phyloP scores from a whole-genome alignment of 2,888 invertebrate genomes.

The Eupithecia insigniata region DNA sequence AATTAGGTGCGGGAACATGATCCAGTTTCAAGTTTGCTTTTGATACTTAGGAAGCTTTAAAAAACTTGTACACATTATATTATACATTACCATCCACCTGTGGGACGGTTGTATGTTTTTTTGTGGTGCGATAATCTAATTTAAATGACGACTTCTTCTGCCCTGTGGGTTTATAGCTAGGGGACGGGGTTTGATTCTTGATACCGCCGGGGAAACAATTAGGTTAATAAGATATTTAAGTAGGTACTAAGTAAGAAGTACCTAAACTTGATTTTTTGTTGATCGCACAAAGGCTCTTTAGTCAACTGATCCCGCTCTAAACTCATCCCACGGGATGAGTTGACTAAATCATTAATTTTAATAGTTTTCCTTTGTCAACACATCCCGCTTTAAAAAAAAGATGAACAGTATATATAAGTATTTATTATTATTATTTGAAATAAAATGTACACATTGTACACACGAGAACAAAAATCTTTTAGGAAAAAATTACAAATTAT shows the following conservation, averaged over 20 bases:
- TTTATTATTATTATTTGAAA: too few species aligned
- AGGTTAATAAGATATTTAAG: neutral
- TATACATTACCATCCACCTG: slow-evolving; percentile 38
- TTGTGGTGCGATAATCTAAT: slow-evolving; percentile 39
- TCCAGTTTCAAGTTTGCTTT: slow-evolving; percentile 46
- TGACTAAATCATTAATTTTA: too few species aligned
- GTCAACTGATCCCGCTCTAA: too few species aligned
- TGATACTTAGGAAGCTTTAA: slow-evolving; percentile 41
- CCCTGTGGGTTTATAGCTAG: neutral
- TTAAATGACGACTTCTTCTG: slow-evolving; percentile 24
- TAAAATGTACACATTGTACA: too few species aligned
- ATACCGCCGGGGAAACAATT: neutral
- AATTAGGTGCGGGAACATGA: slow-evolving; percentile 49
- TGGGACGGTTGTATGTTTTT: slow-evolving; percentile 34
- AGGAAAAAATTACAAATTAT: too few species aligned
- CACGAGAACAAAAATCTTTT: too few species aligned
- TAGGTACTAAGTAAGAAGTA: neutral
- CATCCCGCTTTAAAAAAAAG: too few species aligned
- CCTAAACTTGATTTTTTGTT: too few species aligned
- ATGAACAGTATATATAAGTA: too few species aligned
- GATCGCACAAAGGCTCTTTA: too few species aligned
- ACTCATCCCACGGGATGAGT: too few species aligned
- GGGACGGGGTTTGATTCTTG: neutral
- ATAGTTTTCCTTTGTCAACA: too few species aligned
- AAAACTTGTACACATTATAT: slow-evolving; percentile 42